Conservation (phyloP, 1,140 invertebrate species). For the Manduca sexta region DNA sequence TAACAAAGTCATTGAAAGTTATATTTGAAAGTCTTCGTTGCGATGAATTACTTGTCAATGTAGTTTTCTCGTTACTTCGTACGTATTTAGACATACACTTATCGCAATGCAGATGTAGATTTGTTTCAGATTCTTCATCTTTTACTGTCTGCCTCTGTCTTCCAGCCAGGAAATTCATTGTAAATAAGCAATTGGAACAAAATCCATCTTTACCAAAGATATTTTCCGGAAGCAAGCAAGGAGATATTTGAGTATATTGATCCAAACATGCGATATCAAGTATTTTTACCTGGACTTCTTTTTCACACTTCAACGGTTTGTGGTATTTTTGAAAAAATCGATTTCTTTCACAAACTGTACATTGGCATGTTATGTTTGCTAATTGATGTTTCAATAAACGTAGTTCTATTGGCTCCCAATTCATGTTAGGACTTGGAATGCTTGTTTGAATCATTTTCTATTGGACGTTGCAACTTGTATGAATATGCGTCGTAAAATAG, state of each 20-base stretch:
- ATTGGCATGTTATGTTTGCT: slow-evolving; percentile 34
- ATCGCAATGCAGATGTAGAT: slow-evolving; percentile 21
- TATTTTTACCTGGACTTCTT: slow-evolving; percentile 10
- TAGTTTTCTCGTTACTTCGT: slow-evolving; percentile 22
- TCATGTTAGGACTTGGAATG: not conserved
- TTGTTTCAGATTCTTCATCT: slow-evolving; percentile 42
- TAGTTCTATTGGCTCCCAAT: slow-evolving; percentile 31
- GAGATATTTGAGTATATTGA: not conserved
- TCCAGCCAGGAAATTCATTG: slow-evolving; percentile 25
- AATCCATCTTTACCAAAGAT: slow-evolving; percentile 5
- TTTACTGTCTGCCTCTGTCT: slow-evolving; percentile 33
- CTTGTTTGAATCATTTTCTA: too few relatives aligned
- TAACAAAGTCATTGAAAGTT: slow-evolving; percentile 8
- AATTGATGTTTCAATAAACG: slow-evolving; percentile 34
- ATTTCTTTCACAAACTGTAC: slow-evolving; percentile 17
- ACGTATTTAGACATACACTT: slow-evolving; percentile 28
- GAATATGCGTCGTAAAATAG: too few relatives aligned
- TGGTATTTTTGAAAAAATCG: not conserved
- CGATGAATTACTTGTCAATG: slow-evolving; percentile 21
- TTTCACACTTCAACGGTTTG: not conserved
- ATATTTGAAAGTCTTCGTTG: slow-evolving; percentile 6
- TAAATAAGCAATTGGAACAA: slow-evolving; percentile 44
- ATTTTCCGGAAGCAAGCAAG: not conserved
- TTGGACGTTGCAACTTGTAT: too few relatives aligned
- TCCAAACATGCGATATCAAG: not conserved